Conservation (phyloP, 2,888 invertebrate species). For the Ormia ochracea region DNA sequence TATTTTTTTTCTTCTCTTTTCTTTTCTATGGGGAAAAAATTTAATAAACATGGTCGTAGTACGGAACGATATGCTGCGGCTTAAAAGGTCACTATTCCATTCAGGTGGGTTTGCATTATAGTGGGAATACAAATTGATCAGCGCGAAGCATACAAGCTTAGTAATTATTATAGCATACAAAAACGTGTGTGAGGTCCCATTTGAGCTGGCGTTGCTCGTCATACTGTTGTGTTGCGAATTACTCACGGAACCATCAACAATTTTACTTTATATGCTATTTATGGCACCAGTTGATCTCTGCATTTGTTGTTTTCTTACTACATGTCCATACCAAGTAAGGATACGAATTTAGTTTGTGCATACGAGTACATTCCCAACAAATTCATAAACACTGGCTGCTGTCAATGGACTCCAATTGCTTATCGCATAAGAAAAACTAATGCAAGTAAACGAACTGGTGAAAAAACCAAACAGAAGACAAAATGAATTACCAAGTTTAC, state of each 20-base stretch:
- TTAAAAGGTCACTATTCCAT: too few species aligned
- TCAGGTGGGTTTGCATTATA: too few species aligned
- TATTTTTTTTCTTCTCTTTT: too few species aligned
- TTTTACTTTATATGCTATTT: conserved; percentile 16
- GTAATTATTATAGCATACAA: too few species aligned
- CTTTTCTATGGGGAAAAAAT: too few species aligned
- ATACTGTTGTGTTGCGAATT: not conserved
- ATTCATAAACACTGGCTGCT: conserved; percentile 63
- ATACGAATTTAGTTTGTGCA: conserved; percentile 27
- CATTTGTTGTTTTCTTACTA: conserved; percentile 28
- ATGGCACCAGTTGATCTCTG: conserved; percentile 40
- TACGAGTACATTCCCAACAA: conserved; percentile 60
- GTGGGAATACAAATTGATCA: too few species aligned
- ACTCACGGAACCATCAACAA: not conserved
- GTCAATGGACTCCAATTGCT: conserved; percentile 60
- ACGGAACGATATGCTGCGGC: too few species aligned
- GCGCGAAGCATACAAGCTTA: too few species aligned
- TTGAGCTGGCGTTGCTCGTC: not conserved
- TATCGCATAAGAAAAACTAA: conserved; percentile 33
- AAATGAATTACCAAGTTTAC: conserved; percentile 69
- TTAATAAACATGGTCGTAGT: too few species aligned
- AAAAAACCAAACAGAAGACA: not conserved
- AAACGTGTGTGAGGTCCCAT: too few species aligned
- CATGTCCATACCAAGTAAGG: conserved; percentile 59
- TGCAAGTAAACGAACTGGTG: conserved; percentile 62